Evolutionary conservation across 2,797 vertebrate genomes (phyloP).

Genomic region (Karalla daura): DNA sequence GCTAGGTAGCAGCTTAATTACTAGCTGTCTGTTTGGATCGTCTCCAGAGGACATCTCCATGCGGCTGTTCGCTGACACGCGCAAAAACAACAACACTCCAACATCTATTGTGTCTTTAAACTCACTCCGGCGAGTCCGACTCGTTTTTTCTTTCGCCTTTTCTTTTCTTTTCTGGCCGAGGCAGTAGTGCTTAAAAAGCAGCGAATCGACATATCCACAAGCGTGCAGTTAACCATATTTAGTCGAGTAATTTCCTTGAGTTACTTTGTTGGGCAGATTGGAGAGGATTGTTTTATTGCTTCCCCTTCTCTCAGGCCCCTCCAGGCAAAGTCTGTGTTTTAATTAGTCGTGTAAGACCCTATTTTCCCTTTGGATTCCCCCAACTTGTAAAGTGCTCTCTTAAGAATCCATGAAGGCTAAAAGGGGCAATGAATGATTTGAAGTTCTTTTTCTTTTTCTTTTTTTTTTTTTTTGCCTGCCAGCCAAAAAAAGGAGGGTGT

Average conservation of each 20-base stretch:
- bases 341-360: conserved; percentile 74
- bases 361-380: conserved; percentile 72
- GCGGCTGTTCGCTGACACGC: conserved; percentile 16
- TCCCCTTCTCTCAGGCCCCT: conserved; percentile 55
- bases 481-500: conserved; percentile 30
- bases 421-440: conserved; percentile 80
- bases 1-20: conserved; percentile 74
- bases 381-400: conserved; percentile 74
- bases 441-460: conserved; percentile 70
- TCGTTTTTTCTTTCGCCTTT: too few relatives aligned
- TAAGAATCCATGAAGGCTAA: conserved; percentile 75
- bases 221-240: conserved; percentile 56
- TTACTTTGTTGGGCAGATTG: conserved; percentile 69
- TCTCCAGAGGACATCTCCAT: conserved; percentile 60
- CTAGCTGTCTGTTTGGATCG: conserved; percentile 66
- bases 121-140: background rate
- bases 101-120: background rate
- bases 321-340: conserved; percentile 71
- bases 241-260: conserved; percentile 66
- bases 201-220: conserved; percentile 45
- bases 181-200: conserved; percentile 31
- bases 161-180: conserved; percentile 19
- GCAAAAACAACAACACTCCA: conserved; percentile 7
- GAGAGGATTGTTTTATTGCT: conserved; percentile 72
- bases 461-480: conserved; percentile 61